These are phyloP conservation scores for Tenthredo distinguenda DNA, from an alignment of 2,888 invertebrate species.

Conservation along the genomic window DNA sequence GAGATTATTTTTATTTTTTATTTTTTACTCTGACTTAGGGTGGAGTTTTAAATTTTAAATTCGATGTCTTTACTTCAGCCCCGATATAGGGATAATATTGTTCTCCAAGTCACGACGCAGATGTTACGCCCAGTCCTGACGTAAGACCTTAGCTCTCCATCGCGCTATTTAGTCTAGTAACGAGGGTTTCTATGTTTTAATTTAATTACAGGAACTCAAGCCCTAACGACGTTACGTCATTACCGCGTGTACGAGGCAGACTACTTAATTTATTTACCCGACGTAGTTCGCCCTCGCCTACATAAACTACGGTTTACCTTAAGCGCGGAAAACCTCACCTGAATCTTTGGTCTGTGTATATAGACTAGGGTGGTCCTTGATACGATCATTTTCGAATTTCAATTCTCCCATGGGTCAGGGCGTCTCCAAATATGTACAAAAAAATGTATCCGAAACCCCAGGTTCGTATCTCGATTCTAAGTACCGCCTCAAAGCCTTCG, in stretches of 20 bases:
- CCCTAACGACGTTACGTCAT: slow-evolving; percentile 33
- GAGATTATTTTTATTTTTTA: no score
- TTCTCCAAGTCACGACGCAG: neutral
- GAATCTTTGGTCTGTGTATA: slow-evolving; percentile 42
- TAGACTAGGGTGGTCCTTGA: no score
- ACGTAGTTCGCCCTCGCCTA: neutral
- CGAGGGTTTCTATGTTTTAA: slow-evolving; percentile 42
- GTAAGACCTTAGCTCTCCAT: slow-evolving; percentile 30
- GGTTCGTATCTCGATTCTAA: no score
- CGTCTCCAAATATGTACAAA: no score
- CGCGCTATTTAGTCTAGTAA: slow-evolving; percentile 27
- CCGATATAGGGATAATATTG: neutral
- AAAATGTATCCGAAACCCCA: no score
- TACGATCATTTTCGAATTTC: no score
- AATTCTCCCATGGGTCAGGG: no score
- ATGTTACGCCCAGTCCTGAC: neutral
- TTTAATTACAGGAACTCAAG: slow-evolving; percentile 35
- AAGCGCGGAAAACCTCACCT: slow-evolving; percentile 44
- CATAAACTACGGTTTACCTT: neutral
- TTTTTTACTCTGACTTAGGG: no score
- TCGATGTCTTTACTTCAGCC: neutral
- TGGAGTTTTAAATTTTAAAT: neutral
- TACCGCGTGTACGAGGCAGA: slow-evolving; percentile 16
- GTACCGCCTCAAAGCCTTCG: no score
- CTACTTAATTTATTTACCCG: slow-evolving; percentile 46